Base-by-base conservation (phyloP, 2,113 vertebrate genomes). In the Anthoscopus minutus region DNA sequence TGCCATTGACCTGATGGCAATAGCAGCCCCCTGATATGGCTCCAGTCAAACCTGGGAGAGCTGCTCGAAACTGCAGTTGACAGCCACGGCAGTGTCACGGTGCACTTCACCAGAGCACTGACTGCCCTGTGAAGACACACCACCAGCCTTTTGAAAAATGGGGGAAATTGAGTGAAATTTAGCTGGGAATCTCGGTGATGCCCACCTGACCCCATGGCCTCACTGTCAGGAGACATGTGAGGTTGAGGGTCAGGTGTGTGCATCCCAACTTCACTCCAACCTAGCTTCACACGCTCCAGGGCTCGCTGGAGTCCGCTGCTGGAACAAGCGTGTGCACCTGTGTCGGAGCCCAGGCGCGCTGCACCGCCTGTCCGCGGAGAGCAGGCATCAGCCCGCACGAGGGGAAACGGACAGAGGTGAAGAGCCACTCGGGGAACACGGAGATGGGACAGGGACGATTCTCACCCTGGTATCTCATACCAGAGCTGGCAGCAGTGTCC, bases 11-110 rank as follows among this genome's bases (percentile, higher is more conserved):
- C 56, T 6, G 38, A n/a, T 3, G 15, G 50, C 79, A 83, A 11
- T 44, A 31, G 35, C 61, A 53, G n/a, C 1, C 6, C 10, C 1
- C 0, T 1, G 7, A 6, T 9, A n/a, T 0, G 3, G 44, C n/a
- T 44, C 16, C 65, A 51, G 57, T 27, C 89, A 25, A 86, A 27
- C 5, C 17, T 2, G 9, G 37, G 11, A 73, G 61, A n/a, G 40
- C 44, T 2, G 4, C 38, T 57, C 6, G 3, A 17, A 71, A 7
- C 35, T 1, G 33, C 1, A 6, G 37, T 1, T n/a, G 51, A 50
- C 56, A 53, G 65, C 21, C n/a, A 35, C 3, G 3, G 45, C 2
- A 4, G 6, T 19, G 31, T 7, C 65, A 33, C 6, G 0, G 24
- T 5, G 10, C 4, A 10, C 40, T 44, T 72, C 14, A 6, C n/a